phyloP scores from a whole-genome alignment of 2,113 vertebrate species.

The Tursiops truncatus region DNA sequence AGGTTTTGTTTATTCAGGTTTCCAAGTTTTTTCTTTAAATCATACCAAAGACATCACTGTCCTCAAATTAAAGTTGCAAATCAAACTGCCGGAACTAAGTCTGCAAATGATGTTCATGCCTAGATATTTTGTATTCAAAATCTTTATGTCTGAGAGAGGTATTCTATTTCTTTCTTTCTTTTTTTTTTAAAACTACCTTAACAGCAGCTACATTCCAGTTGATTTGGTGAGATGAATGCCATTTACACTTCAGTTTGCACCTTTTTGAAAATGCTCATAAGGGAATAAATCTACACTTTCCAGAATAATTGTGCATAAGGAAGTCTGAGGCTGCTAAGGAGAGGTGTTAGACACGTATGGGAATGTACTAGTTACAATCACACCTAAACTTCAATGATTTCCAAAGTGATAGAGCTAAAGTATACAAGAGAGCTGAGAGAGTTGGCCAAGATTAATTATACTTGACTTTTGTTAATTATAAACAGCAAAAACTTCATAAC shows the following conservation, averaged over 20 bases:
- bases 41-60: background rate
- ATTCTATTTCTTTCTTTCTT: conserved; percentile 46
- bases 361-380: conserved; percentile 87
- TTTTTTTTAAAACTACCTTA: conserved; percentile 73
- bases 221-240: conserved; percentile 86
- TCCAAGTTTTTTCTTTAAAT: background rate
- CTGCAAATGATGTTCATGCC: background rate
- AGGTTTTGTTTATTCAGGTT: conserved; percentile 29
- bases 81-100: background rate
- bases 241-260: conserved; percentile 89
- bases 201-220: conserved; percentile 76
- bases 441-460: conserved; percentile 67
- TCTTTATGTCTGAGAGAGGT: conserved; percentile 50
- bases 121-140: conserved; percentile 39
- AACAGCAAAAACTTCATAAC: background rate
- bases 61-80: conserved; percentile 47
- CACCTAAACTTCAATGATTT: conserved; percentile 83
- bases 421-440: conserved; percentile 69
- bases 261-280: conserved; percentile 83
- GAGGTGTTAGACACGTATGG: conserved; percentile 87
- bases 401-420: conserved; percentile 79
- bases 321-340: conserved; percentile 83
- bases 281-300: conserved; percentile 88
- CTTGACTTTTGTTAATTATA: conserved; percentile 60
- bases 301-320: conserved; percentile 80